Base-by-base conservation (phyloP, 2,888 invertebrate genomes). In the Clunio marinus region DNA sequence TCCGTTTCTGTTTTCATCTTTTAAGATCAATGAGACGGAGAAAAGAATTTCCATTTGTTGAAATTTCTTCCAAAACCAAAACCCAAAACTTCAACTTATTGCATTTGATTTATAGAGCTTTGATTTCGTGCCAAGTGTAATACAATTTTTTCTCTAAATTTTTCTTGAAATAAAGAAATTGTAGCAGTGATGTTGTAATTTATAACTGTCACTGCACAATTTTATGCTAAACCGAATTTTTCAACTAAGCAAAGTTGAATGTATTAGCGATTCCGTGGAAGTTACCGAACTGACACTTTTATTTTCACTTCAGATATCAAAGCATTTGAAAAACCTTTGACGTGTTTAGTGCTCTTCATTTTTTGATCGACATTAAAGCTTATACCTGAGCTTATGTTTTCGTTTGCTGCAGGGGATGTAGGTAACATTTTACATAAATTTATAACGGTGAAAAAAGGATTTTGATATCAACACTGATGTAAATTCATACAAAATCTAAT, bases 341-440 rank as follows among this genome's bases (percentile, higher is more conserved):
- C 51, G 22, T 7, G 20, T 2, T 5, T 32, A 32, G 13, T 8
- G 35, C n/a, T n/a, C n/a, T n/a, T n/a, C n/a, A n/a, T n/a, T n/a
- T n/a, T n/a, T n/a, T n/a, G n/a, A n/a, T n/a, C n/a, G n/a, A n/a
- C n/a, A n/a, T n/a, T n/a, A n/a, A n/a, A n/a, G n/a, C n/a, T n/a
- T n/a, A n/a, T n/a, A n/a, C n/a, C n/a, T n/a, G n/a, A n/a, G n/a
- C n/a, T n/a, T n/a, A n/a, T n/a, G n/a, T 41, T 5, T 17, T 4
- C 51, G 22, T 13, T 17, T 22, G 5, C 5, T 13, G 13, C 35
- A 5, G 20, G 51, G 5, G 41, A 41, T 10, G 10, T 59, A 32
- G 41, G 37, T 62, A 37, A 41, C 62, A 62, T 62, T 41, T 62
- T 62, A 62, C 20, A 24, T 37, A 62, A 62, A 62, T 62, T 62